Conservation (phyloP, 1,140 invertebrate genomes). For the Melitaea cinxia region DNA sequence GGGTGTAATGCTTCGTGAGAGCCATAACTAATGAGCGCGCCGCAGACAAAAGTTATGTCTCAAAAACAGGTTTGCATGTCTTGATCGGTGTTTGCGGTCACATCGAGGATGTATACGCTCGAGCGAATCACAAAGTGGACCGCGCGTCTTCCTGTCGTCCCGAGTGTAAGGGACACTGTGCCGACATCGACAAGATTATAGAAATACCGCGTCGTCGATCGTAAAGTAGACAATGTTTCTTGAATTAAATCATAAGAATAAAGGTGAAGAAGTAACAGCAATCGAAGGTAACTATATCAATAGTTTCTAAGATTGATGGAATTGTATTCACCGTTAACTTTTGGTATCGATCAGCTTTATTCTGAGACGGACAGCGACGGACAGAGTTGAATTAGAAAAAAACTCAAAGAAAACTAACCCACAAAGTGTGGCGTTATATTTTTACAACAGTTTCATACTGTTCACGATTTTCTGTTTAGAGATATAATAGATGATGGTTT, state of each 20-base stretch:
- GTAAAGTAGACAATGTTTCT: conserved; percentile 15
- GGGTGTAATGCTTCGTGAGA: conserved; percentile 37
- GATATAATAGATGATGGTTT: too few relatives aligned
- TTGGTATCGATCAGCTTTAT: too few relatives aligned
- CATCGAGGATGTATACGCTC: conserved; percentile 55
- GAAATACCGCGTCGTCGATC: conserved; percentile 18
- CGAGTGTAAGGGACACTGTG: background rate
- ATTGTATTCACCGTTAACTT: too few relatives aligned
- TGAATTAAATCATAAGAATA: conserved; percentile 20
- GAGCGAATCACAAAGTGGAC: conserved; percentile 59
- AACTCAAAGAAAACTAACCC: too few relatives aligned
- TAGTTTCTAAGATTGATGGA: too few relatives aligned
- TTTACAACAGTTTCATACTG: too few relatives aligned
- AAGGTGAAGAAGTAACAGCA: background rate
- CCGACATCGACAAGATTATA: conserved; percentile 14
- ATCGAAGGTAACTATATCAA: background rate
- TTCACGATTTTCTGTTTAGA: too few relatives aligned
- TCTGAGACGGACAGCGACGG: too few relatives aligned
- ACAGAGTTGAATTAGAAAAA: too few relatives aligned
- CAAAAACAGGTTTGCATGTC: conserved; percentile 66
- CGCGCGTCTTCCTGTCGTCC: conserved; percentile 46
- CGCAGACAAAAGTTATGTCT: conserved; percentile 43
- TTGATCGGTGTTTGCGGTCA: conserved; percentile 60
- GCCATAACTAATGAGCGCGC: conserved; percentile 48
- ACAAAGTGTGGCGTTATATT: too few relatives aligned